Base-by-base conservation (phyloP, 1,140 invertebrate genomes). In the Drosophila nannoptera region DNA sequence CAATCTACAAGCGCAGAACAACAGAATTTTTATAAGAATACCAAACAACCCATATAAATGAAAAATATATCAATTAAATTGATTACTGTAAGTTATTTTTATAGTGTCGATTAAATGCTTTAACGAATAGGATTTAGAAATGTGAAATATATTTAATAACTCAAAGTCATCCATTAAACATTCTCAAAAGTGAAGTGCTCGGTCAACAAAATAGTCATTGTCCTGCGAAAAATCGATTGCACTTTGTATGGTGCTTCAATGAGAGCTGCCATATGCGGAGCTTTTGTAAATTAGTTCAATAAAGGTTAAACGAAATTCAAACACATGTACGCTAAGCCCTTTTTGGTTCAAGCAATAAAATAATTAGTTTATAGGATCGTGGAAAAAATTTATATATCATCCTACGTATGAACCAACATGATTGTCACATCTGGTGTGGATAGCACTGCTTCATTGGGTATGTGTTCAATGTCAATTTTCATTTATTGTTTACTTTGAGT, bases 341-440 rank as follows among this genome's bases (percentile, higher is more conserved):
- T 14, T 53, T 12, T 58, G 43, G 40, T 52, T 48, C 43, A 48
- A 54, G 54, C 33, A 42, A 33, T 63, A 55, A 66, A 50, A 35
- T 36, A 54, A 56, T 45, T 77, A 48, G 49, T 45, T 46, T 22
- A 14, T 31, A 61, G 45, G 7, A 48, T 50, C 33, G 48, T 64
- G 60, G 55, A 59, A 60, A 53, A 0, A 43, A 43, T 14, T 7
- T 58, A 42, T 33, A 11, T 2, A 69, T 33, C 40, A 70, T 43
- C n/a, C n/a, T 35, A 73, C 76, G 69, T 48, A 84, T 84, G 81
- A 80, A 74, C 62, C 69, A 88, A 89, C 49, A 89, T 89, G 87
- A 89, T 89, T 83, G 87, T 89, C 40, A 87, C 78, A 63, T 88
- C 87, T 69, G 84, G 87, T 66, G 78, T 89, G 74, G 87, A 88